Evolutionary conservation across 2,888 invertebrate genomes (phyloP), one percentile per base, ranked within the genome.

Genomic region (Meandrusa payeni): DNA sequence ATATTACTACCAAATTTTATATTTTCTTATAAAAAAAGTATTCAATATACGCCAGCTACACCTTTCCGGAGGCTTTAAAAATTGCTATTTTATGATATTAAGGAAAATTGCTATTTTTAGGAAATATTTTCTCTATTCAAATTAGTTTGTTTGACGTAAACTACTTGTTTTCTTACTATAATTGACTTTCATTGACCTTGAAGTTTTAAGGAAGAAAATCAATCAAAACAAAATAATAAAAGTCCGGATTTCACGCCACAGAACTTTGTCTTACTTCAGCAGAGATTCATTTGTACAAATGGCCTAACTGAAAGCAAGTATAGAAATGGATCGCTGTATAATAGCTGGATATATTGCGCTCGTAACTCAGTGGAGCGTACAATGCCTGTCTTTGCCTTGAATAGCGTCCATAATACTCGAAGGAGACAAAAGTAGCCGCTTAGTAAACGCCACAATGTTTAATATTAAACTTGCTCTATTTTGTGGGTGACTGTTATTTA

Each of bases 321-420:
- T 43, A 31, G 26, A 31, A 37, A 32, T 13, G 32, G 38, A 38
- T 43, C 20, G 19, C 13, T 6, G 27, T 22, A 44, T 44, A 44
- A 44, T 44, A 22, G 43, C 27, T 38, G 27, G 51, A 53, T 50
- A 50, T 57, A 57, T 55, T 54, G 49, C 49, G 31, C 41, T 43
- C 51, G 59, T 65, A 64, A 63, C 55, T 66, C 59, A 63, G 39
- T n/a, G 38, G 11, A n/a, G 15, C 22, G 39, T 39, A 67, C 61
- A 65, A 64, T 64, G 48, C 52, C 50, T 56, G 64, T 55, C 59
- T 57, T 57, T 55, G 52, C 50, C 41, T 37, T 57, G 57, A 61
- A 64, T 57, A 50, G 47, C 41, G 41, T 38, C 43, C 34, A 42
- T 51, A 53, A 53, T 46, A 50, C 54, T 51, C 49, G 49, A 46